phyloP scores from a whole-genome alignment of 2,888 invertebrate genomes.

The Ypsolopha scabrella region DNA sequence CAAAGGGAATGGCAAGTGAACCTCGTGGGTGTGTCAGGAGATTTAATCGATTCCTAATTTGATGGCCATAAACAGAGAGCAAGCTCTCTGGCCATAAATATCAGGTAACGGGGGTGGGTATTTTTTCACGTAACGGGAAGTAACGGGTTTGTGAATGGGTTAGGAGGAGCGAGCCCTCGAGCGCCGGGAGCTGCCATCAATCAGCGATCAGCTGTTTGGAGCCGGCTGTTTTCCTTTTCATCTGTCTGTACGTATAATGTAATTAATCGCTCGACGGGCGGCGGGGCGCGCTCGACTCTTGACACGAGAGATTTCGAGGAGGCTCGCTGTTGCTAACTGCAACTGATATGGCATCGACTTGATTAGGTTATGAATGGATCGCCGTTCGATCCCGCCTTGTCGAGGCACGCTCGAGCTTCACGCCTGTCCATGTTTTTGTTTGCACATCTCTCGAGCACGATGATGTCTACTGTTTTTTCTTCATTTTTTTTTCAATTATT shows the following conservation, averaged over 20 bases:
- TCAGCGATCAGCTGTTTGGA: constrained; percentile 60
- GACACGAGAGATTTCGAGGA: background rate
- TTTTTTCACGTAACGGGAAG: constrained; percentile 37
- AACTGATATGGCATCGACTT: constrained; percentile 16
- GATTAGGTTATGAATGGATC: constrained; percentile 49
- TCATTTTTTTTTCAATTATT: constrained; percentile 23
- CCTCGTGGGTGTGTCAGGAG: background rate
- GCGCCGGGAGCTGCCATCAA: constrained; percentile 35
- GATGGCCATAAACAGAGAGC: constrained; percentile 27
- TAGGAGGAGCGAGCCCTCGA: constrained; percentile 22
- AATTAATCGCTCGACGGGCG: constrained; percentile 55
- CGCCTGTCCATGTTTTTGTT: constrained; percentile 13
- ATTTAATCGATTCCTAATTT: constrained; percentile 1
- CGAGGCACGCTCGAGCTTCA: constrained; percentile 15
- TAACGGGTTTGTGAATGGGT: constrained; percentile 42
- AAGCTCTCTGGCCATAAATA: constrained; percentile 31
- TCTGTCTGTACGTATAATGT: constrained; percentile 42
- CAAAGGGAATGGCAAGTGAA: too few species aligned
- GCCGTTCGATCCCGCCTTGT: constrained; percentile 28
- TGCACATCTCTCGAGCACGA: constrained; percentile 14
- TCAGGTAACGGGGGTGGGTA: constrained; percentile 16
- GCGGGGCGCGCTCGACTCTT: constrained; percentile 9
- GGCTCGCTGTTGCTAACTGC: background rate
- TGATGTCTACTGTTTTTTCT: constrained; percentile 17
- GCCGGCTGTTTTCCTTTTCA: constrained; percentile 51